Evolutionary conservation across 2,797 vertebrate species (phyloP).

Genomic region (Eremophila alpestris): DNA sequence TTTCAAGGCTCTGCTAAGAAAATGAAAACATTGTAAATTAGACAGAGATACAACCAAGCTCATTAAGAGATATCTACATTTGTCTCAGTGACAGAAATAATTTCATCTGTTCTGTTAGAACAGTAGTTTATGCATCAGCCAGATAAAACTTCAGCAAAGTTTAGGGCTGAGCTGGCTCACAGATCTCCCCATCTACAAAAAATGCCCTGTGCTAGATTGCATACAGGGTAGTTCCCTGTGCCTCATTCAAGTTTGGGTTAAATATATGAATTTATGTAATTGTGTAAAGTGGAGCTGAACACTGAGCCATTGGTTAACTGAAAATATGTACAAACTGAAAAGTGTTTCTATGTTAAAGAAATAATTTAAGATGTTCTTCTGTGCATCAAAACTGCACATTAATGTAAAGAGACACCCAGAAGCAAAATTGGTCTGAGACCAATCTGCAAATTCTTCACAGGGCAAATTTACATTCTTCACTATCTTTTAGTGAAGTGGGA

Average conservation of each 20-base stretch:
- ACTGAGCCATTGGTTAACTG: neutral
- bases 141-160: neutral
- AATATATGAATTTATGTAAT: neutral
- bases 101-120: neutral
- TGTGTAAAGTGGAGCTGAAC: neutral
- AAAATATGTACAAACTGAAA: neutral
- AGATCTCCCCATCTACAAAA: neutral
- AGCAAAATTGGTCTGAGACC: neutral
- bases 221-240: neutral
- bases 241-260: neutral
- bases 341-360: neutral
- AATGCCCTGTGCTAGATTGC: neutral
- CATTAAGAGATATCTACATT: neutral
- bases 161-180: neutral
- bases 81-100: neutral
- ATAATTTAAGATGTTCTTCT: neutral
- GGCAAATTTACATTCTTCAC: neutral
- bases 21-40: neutral
- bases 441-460: neutral
- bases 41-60: neutral
- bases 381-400: neutral
- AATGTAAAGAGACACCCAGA: neutral
- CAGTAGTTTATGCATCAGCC: neutral
- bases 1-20: constrained; percentile 84
- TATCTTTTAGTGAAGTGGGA: neutral